phyloP scores from a whole-genome alignment of 2,113 vertebrate genomes.

The Nothobranchius furzeri region DNA sequence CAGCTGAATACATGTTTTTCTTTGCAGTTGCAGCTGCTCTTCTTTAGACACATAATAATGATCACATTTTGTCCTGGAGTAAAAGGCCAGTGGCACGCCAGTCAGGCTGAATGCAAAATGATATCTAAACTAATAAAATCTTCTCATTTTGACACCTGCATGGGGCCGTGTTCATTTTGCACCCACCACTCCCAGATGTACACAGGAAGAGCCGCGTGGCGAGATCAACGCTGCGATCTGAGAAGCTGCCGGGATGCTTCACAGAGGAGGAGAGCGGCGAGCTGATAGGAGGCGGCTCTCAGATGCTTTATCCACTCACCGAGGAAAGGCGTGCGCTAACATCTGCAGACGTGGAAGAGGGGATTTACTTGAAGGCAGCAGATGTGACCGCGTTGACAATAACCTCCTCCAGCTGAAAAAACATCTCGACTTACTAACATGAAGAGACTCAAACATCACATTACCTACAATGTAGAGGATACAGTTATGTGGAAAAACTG shows the following conservation, averaged over 20 bases:
- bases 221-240: constrained; percentile 44
- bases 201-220: constrained; percentile 28
- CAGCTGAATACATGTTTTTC: constrained; percentile 38
- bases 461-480: not conserved
- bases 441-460: not conserved
- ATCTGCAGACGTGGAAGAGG: constrained; percentile 40
- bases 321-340: constrained; percentile 40
- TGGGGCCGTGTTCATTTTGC: constrained; percentile 66
- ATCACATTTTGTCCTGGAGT: constrained; percentile 65
- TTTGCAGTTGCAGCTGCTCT: constrained; percentile 55
- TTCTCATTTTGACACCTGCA: constrained; percentile 73
- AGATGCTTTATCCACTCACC: constrained; percentile 50
- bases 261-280: constrained; percentile 18
- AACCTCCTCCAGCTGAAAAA: constrained; percentile 17
- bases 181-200: constrained; percentile 66
- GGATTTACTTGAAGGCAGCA: constrained; percentile 50
- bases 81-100: constrained; percentile 43
- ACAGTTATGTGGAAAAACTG: not conserved
- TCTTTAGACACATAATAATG: constrained; percentile 59
- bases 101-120: constrained; percentile 49
- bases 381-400: constrained; percentile 26
- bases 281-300: constrained; percentile 21
- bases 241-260: constrained; percentile 25
- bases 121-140: constrained; percentile 66
- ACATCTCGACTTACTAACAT: constrained; percentile 23